phyloP scores from a whole-genome alignment of 2,113 vertebrate genomes.

The Boleophthalmus pectinirostris region DNA sequence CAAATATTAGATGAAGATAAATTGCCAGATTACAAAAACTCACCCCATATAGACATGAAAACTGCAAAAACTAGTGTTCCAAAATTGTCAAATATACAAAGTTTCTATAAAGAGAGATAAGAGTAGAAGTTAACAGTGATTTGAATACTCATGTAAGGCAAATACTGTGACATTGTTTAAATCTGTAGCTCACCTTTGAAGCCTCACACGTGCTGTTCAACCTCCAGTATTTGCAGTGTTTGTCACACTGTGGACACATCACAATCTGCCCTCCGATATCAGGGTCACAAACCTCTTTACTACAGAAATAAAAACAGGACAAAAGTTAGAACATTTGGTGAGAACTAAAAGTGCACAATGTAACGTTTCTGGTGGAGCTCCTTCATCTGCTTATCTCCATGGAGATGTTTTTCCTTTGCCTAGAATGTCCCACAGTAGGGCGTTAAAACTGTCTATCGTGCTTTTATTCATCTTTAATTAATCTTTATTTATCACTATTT shows the following conservation, averaged over 20 bases:
- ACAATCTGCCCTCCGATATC: conserved; percentile 86
- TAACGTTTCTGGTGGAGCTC: background rate
- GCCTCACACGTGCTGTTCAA: conserved; percentile 91
- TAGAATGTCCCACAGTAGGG: no score
- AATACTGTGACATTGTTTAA: background rate
- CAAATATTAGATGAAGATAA: background rate
- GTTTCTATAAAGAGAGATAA: conserved; percentile 76
- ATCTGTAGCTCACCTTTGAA: conserved; percentile 81
- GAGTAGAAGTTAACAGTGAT: background rate
- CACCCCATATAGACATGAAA: conserved; percentile 96
- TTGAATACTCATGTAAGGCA: no score
- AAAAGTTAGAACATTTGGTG: background rate
- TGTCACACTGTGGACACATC: conserved; percentile 95
- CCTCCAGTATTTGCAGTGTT: conserved; percentile 85
- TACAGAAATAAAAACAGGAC: conserved; percentile 41
- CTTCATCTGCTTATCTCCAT: background rate
- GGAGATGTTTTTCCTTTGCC: no score
- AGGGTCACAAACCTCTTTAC: conserved; percentile 90
- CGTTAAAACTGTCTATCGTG: no score
- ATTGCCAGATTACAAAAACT: conserved; percentile 53
- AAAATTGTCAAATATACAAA: conserved; percentile 94
- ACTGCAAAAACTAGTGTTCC: conserved; percentile 92
- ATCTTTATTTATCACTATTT: no score
- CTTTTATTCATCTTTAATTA: no score
- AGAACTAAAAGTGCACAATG: background rate